Percentiles rank a stretch among this genome's conserved stretches.
These are phyloP conservation scores for Nomada goodeniana DNA, from an alignment of 2,888 invertebrate genomes.

Conservation along the genomic window DNA sequence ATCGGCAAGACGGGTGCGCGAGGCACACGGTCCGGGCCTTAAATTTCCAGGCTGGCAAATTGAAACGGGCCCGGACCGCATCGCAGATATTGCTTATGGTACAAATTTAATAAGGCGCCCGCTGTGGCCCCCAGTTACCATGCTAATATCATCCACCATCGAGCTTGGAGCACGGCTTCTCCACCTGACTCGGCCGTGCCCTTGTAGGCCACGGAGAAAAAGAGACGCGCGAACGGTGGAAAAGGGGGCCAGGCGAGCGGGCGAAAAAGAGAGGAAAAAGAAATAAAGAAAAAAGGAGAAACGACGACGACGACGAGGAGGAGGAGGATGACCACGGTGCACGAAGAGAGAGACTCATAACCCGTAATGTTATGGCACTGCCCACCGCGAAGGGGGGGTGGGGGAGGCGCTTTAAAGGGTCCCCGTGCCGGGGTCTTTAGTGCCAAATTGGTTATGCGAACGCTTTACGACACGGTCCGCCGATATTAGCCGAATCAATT, in stretches of 20 bases:
- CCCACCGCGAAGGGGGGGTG: conserved; percentile 73
- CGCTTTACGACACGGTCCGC: conserved; percentile 78
- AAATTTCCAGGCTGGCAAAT: conserved; percentile 76
- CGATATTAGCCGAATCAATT: conserved; percentile 78
- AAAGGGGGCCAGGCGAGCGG: conserved; percentile 62
- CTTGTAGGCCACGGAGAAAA: conserved; percentile 45
- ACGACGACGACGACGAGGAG: conserved; percentile 41
- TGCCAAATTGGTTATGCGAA: conserved; percentile 81
- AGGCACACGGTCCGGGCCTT: conserved; percentile 60
- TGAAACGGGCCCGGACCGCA: conserved; percentile 74
- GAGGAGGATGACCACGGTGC: conserved; percentile 59
- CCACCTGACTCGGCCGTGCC: conserved; percentile 74
- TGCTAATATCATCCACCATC: conserved; percentile 79
- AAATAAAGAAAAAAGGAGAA: conserved; percentile 20
- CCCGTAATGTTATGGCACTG: conserved; percentile 79
- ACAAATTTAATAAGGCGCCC: conserved; percentile 81
- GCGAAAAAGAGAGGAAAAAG: conserved; percentile 17
- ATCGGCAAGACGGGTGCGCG: conserved; percentile 51
- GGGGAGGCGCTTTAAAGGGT: conserved; percentile 70
- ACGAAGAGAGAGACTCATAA: conserved; percentile 74
- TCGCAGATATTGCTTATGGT: conserved; percentile 76
- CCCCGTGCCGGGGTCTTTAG: conserved; percentile 77
- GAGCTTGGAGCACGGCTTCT: conserved; percentile 66
- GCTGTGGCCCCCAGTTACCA: conserved; percentile 80
- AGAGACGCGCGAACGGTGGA: conserved; percentile 52